Evolutionary conservation across 2,113 vertebrate species (phyloP), one percentile per base, ranked within the genome.

Genomic region (Pseudolaguvia tuberculata): DNA sequence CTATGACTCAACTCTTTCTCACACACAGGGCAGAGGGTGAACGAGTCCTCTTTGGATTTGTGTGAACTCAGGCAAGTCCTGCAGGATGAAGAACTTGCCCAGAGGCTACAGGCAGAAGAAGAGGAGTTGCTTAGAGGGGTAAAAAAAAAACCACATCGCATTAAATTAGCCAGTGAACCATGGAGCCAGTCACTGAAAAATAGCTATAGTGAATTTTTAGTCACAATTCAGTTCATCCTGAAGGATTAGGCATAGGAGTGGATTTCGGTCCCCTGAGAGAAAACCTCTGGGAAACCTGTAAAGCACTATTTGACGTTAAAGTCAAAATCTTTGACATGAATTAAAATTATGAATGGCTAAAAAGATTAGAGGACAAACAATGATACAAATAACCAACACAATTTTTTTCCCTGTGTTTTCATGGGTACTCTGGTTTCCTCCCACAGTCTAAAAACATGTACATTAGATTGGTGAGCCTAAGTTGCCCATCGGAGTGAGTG

Each of bases 51-150:
- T 14, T 80, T 91, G 45, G 79, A 89, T 14, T 76, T 90, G 63
- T 82, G 83, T 5, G 81, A 83, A 23, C 81, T 88, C 75, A 80
- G 86, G 52, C 90, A 91, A 77, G 88, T 93, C n/a, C 78, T 88
- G 8, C 52, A 73, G 74, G 90, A 92, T 68, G 89, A 91, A 65
- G 89, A 91, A 27, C 58, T 90, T 31, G 89, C 91, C 35, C 79
- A 79, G 4, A 82, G 76, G 63, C 80, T 91, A 48, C 90, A 92
- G 66, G 83, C 86, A 42, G 89, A 91, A 48, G 84, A 89, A 52
- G 86, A 86, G 31, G 80, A 50, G n/a, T 57, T 80, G 25, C 25
- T 78, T n/a, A 80, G 80, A 57, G 79, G 76, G 78, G 89, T 87
- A 70, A 62, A 9, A 20, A 39, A 20, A 35, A 35, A 35, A 35